Evolutionary conservation across 2,888 invertebrate genomes (phyloP), one percentile per base, ranked within the genome.

Genomic region (Orthosia cruda): DNA sequence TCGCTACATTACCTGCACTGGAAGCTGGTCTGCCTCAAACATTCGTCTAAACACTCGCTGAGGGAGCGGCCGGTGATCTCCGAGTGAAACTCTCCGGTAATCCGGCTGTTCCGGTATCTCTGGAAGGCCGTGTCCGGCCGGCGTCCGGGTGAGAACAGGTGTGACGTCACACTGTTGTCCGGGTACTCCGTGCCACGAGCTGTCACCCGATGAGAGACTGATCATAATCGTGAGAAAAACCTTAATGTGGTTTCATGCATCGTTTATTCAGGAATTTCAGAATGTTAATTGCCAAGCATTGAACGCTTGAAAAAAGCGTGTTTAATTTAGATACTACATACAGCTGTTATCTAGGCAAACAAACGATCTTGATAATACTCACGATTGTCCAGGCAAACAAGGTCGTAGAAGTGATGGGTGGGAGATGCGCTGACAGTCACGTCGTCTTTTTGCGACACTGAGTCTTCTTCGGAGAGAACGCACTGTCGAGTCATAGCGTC

Each of bases 391-490:
- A 99, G 96, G 92, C 99, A 99, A 76, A 99, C 98, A 75, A 99
- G 97, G 94, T 99, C 99, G 91, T 98, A 99, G 92, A 99, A 98
- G 92, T 98, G 98, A 94, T 98, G 98, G 15, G 98, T 98, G 4
- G 98, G 98, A 87, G 98, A 98, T 88, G 98, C 98, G 92, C 98
- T 98, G 52, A 98, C 98, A 64, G 98, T 98, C 87, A 99, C 98
- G 91, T 99, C 98, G 92, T 99, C 98, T 91, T 98, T 98, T 92
- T 98, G 98, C 0, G 98, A 99, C 57, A 98, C 98, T 0, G 99
- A 99, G 92, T 99, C 99, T 94, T 99, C 99, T 94, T 99, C 99
- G 0, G 98, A 99, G 58, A 99, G 97, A n/a, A 98, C 98, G 89
- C 99, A 99, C 89, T 98, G 98, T 71, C 98, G 97, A 4, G 98